A percentile compares a stretch with the other conserved stretches of the same genome.
Evolutionary conservation across 2,888 invertebrate genomes (phyloP).

Genomic region (Drosophila siamana): DNA sequence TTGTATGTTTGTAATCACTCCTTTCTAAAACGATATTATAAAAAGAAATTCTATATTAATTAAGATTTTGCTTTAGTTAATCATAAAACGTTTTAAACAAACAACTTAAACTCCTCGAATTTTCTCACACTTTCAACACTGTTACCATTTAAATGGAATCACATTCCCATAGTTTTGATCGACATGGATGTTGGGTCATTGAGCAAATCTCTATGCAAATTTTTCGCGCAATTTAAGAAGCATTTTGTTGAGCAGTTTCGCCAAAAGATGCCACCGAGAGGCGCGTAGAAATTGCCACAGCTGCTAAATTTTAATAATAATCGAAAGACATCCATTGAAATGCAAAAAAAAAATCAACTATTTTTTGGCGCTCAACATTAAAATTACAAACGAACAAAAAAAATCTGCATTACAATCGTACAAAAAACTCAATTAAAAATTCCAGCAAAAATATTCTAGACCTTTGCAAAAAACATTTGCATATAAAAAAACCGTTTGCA

Average conservation of each 20-base stretch:
- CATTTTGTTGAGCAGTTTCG: slow-evolving; percentile 20
- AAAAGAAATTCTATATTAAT: too few relatives aligned
- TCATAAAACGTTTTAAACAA: not conserved
- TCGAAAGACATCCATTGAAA: slow-evolving; percentile 67
- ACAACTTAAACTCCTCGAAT: not conserved
- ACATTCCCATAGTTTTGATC: not conserved
- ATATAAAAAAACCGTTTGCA: slow-evolving; percentile 68
- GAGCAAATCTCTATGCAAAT: slow-evolving; percentile 46
- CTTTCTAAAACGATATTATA: not conserved
- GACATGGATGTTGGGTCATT: slow-evolving; percentile 11
- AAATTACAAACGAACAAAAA: slow-evolving; percentile 69
- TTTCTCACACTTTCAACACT: slow-evolving; percentile 29
- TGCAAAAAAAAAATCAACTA: slow-evolving; percentile 75
- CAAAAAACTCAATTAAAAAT: slow-evolving; percentile 75
- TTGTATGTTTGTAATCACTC: not conserved
- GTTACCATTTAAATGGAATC: not conserved
- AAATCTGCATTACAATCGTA: slow-evolving; percentile 83
- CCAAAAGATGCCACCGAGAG: slow-evolving; percentile 33
- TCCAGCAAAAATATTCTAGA: slow-evolving; percentile 51
- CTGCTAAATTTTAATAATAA: slow-evolving; percentile 55
- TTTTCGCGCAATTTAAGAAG: slow-evolving; percentile 18
- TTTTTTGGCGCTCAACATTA: slow-evolving; percentile 65
- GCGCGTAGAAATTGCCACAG: slow-evolving; percentile 61
- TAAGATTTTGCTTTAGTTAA: too few relatives aligned
- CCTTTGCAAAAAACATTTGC: slow-evolving; percentile 63